A percentile compares a stretch with the other conserved stretches of the same genome.
Evolutionary conservation across 2,797 vertebrate species (phyloP).

Genomic region (Sebastes trivittatus): DNA sequence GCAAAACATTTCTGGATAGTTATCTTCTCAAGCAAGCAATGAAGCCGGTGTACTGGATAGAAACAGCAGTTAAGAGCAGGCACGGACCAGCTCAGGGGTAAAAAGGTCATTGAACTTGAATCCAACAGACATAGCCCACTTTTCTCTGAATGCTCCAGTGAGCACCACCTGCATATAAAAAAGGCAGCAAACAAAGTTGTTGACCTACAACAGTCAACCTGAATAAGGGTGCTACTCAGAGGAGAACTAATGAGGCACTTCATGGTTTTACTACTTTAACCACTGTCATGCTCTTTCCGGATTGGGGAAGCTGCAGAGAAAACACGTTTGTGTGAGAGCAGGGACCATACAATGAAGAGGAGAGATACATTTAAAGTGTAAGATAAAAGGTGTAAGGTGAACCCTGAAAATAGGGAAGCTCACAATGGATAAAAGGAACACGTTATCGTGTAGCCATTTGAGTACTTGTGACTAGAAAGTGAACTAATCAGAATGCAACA

Average conservation of each 20-base stretch:
- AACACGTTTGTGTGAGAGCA: not conserved
- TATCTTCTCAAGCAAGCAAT: not conserved
- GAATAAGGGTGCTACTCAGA: constrained; percentile 22
- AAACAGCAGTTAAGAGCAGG: not conserved
- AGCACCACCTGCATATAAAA: constrained; percentile 40
- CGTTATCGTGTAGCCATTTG: not conserved
- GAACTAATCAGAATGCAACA: not conserved
- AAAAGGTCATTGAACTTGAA: constrained; percentile 8
- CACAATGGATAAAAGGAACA: not conserved
- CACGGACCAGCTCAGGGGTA: not conserved
- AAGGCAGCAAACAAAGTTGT: constrained; percentile 39
- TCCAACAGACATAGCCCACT: constrained; percentile 11
- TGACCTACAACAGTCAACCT: constrained; percentile 59
- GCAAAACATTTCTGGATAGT: not conserved
- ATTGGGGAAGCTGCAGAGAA: not conserved
- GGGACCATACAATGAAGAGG: not conserved
- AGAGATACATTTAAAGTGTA: not conserved
- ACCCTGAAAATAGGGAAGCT: not conserved
- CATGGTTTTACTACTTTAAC: not conserved
- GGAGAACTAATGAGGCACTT: constrained; percentile 29
- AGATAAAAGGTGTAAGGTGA: not conserved
- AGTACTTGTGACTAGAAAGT: not conserved
- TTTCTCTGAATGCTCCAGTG: constrained; percentile 25
- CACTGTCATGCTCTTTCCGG: not conserved
- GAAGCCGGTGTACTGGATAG: not conserved